phyloP scores from a whole-genome alignment of 1,140 invertebrate species.

The Neodiprion virginianus region DNA sequence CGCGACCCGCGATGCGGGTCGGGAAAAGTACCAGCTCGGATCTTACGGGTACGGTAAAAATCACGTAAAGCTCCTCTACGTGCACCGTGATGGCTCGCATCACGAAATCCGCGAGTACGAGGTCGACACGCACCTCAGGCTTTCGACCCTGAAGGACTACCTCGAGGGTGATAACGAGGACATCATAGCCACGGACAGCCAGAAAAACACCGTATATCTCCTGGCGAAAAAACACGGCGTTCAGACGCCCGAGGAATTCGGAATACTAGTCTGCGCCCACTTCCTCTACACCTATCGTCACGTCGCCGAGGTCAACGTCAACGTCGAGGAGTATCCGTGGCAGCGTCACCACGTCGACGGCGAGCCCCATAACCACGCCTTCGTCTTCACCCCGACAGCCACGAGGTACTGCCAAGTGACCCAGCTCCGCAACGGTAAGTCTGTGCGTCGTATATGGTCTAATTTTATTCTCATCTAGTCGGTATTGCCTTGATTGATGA shows the following conservation, averaged over 20 bases:
- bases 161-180: slow-evolving; percentile 72
- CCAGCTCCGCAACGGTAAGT: slow-evolving; percentile 69
- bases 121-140: slow-evolving; percentile 73
- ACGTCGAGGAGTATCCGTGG: slow-evolving; percentile 77
- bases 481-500: too few species aligned
- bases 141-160: slow-evolving; percentile 73
- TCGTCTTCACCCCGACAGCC: slow-evolving; percentile 70
- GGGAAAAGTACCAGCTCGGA: slow-evolving; percentile 65
- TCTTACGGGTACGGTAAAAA: slow-evolving; percentile 78
- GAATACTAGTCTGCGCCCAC: slow-evolving; percentile 71
- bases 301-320: slow-evolving; percentile 71
- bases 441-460: background rate
- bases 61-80: slow-evolving; percentile 74
- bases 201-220: slow-evolving; percentile 84
- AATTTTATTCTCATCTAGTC: background rate
- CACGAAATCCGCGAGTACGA: slow-evolving; percentile 77
- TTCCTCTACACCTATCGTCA: slow-evolving; percentile 77
- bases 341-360: slow-evolving; percentile 66
- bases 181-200: slow-evolving; percentile 81
- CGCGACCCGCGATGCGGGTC: slow-evolving; percentile 26
- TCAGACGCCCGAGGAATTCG: slow-evolving; percentile 77
- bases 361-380: slow-evolving; percentile 75
- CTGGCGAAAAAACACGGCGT: slow-evolving; percentile 79
- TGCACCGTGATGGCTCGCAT: slow-evolving; percentile 67
- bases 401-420: slow-evolving; percentile 71